Base-by-base conservation (phyloP, 2,797 vertebrate genomes). In the Chelidonichthys spinosus region DNA sequence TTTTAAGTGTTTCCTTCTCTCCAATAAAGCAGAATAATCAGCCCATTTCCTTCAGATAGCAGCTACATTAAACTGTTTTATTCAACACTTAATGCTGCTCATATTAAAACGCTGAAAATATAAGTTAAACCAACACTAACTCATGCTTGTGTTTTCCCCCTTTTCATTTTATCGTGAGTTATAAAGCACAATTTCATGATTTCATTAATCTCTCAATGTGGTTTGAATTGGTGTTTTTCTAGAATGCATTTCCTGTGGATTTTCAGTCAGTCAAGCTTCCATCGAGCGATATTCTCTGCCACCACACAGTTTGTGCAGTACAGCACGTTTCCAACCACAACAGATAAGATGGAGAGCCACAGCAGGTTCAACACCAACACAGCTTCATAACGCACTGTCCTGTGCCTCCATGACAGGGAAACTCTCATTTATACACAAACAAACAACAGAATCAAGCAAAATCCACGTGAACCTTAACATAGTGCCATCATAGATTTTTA, bases 401-500 rank as follows among this genome's bases (percentile, higher is more conserved):
- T 36, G 6, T 61, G 17, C 25, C 8, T 65, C 37, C 15, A 37
- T 40, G 5, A n/a, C 62, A 65, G 14, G 50, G 46, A 25, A 52
- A 50, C 13, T 8, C 44, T 65, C 33, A 40, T 65, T 17, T 6
- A 52, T 7, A 58, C 17, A 60, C 11, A 49, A 46, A 25, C 13
- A 5, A 74, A 44, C 55, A 42, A 73, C 11, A 78, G 15, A 77
- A 69, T 82, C 17, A 67, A 76, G 25, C 33, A 63, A 68, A 66
- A 40, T 17, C 11, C 61, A 68, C 2, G 8, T 44, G 60, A 53
- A 6, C 72, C 37, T 72, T 76, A 49, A 50, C 36, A 82, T 54
- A 56, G 63, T 85, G 81, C 77, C 77, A 78, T 90, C 72, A 85
- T 86, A 79, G 44, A 86, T 76, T 85, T 91, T 93, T 93, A 92